Evolutionary conservation across 2,797 vertebrate genomes (phyloP).

Genomic region (Macroramphosus scolopax): DNA sequence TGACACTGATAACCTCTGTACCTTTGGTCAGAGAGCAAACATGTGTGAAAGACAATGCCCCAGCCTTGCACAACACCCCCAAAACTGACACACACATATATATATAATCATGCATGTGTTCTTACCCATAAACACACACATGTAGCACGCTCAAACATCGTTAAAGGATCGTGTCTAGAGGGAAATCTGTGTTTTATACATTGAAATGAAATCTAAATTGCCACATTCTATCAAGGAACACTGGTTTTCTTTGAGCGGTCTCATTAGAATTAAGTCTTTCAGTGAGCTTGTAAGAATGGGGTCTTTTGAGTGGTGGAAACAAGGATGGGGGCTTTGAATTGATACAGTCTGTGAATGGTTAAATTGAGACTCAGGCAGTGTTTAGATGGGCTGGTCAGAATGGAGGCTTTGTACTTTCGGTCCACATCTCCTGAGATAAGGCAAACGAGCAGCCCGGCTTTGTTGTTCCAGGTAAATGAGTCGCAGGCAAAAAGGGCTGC

Average conservation of each 20-base stretch:
- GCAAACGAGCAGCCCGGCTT: slow-evolving; percentile 12
- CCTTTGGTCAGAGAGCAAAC: slow-evolving; percentile 23
- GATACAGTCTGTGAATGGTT: slow-evolving; percentile 52
- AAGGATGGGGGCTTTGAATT: slow-evolving; percentile 64
- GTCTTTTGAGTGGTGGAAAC: slow-evolving; percentile 63
- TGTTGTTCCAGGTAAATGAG: slow-evolving; percentile 58
- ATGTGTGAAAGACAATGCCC: slow-evolving; percentile 2
- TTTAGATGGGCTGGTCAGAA: slow-evolving; percentile 65
- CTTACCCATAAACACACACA: slow-evolving; percentile 1
- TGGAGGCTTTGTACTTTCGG: slow-evolving; percentile 67
- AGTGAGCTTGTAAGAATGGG: slow-evolving; percentile 61
- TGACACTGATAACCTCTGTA: slow-evolving; percentile 45
- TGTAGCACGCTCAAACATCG: neutral
- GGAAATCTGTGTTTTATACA: no score
- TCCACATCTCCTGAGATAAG: slow-evolving; percentile 64
- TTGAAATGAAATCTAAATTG: slow-evolving; percentile 51
- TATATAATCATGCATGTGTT: slow-evolving; percentile 3
- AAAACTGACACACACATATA: neutral
- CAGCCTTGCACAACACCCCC: slow-evolving; percentile 1
- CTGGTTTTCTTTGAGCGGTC: slow-evolving; percentile 53
- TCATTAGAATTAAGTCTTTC: slow-evolving; percentile 64
- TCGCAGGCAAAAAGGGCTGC: neutral
- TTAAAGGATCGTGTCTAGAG: no score
- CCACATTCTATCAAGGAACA: slow-evolving; percentile 54
- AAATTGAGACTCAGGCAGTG: slow-evolving; percentile 53